These are phyloP conservation scores for Prionailurus viverrinus DNA, from an alignment of 2,113 vertebrate genomes.

Conservation along the genomic window DNA sequence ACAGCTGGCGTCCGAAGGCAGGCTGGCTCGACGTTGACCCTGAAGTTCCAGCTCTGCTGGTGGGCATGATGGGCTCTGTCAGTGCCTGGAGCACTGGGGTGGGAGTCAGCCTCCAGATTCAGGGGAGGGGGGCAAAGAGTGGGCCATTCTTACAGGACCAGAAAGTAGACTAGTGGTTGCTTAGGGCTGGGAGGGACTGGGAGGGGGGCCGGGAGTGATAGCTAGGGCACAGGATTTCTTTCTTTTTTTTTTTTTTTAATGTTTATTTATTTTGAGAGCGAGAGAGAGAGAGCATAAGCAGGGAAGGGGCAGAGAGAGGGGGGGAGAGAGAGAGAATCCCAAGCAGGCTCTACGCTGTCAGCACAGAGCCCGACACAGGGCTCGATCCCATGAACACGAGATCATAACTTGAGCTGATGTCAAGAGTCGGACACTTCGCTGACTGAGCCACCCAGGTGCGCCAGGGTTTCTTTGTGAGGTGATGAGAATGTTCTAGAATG, in stretches of 20 bases:
- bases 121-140: neutral
- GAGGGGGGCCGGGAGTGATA: neutral
- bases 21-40: neutral
- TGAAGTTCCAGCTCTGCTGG: neutral
- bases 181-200: neutral
- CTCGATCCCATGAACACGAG: too few relatives aligned
- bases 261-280: too few relatives aligned
- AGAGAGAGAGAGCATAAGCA: too few relatives aligned
- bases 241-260: neutral
- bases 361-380: too few relatives aligned
- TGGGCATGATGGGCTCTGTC: neutral
- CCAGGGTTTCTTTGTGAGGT: neutral
- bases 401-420: too few relatives aligned
- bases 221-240: neutral
- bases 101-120: neutral
- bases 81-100: neutral
- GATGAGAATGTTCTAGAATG: neutral
- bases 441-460: too few relatives aligned
- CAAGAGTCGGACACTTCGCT: too few relatives aligned
- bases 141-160: neutral
- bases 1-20: neutral
- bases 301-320: too few relatives aligned
- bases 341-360: too few relatives aligned
- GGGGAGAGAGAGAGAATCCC: too few relatives aligned
- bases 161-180: neutral